Conservation (phyloP, 2,797 vertebrate species). For the Manis crassicaudata region DNA sequence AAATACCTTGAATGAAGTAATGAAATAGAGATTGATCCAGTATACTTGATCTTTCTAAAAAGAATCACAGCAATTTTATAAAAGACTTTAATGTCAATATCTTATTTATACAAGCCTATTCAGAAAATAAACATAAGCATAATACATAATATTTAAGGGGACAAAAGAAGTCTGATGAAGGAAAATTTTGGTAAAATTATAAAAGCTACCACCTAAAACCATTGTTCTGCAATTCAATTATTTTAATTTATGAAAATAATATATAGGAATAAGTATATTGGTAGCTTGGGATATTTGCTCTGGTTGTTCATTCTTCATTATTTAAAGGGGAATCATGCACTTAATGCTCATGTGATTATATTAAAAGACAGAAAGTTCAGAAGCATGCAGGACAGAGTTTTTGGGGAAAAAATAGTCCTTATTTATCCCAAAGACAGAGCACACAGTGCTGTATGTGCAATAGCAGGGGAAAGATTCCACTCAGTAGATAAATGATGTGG, state of each 20-base stretch:
- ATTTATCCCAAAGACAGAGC: background rate
- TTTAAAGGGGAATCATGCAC: background rate
- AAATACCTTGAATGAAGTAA: background rate
- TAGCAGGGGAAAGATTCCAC: background rate
- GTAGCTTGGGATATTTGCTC: background rate
- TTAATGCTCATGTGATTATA: background rate
- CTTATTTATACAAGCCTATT: background rate
- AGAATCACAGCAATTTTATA: background rate
- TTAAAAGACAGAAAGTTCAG: background rate
- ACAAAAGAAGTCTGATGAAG: background rate
- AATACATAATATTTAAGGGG: background rate
- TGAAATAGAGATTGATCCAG: background rate
- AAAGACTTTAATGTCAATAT: background rate
- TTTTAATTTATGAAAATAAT: background rate
- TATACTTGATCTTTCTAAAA: background rate
- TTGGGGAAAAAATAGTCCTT: background rate
- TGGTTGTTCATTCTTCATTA: background rate
- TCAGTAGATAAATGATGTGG: background rate
- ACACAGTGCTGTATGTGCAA: accelerated
- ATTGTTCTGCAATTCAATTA: background rate
- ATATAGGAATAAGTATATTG: background rate
- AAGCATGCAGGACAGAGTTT: background rate
- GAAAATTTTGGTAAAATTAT: background rate
- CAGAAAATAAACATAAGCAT: background rate
- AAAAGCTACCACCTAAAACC: background rate